phyloP scores from a whole-genome alignment of 2,888 invertebrate species.

The Cyclophora albipunctata region DNA sequence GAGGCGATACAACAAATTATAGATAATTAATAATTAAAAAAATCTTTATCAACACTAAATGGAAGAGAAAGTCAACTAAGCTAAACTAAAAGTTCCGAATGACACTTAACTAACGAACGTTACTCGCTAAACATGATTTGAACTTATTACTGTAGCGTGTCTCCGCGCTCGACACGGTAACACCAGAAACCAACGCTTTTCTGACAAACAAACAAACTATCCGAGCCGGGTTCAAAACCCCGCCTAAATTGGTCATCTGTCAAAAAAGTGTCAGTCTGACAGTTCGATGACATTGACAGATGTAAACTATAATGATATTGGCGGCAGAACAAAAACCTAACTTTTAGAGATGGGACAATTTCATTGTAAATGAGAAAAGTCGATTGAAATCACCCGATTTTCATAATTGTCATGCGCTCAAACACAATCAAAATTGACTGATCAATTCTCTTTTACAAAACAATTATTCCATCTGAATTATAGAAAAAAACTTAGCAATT shows the following conservation, averaged over 20 bases:
- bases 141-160: conserved; percentile 1
- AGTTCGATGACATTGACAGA: neutral
- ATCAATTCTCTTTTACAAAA: no score
- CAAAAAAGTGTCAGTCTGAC: no score
- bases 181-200: neutral
- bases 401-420: neutral
- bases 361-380: no score
- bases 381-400: neutral
- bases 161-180: conserved; percentile 5
- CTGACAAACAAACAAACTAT: no score
- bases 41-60: conserved; percentile 65
- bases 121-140: conserved; percentile 1
- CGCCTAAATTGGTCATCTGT: no score
- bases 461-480: no score
- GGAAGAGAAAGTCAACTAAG: conserved; percentile 70
- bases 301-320: neutral
- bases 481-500: neutral
- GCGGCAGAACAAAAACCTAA: no score
- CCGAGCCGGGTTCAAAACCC: no score
- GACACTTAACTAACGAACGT: conserved; percentile 27
- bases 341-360: no score
- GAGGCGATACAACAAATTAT: conserved; percentile 43
- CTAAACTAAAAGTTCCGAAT: conserved; percentile 47
- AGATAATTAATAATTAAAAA: conserved; percentile 52
- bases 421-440: neutral